Conservation (phyloP, 2,113 vertebrate genomes). For the Sander lucioperca region DNA sequence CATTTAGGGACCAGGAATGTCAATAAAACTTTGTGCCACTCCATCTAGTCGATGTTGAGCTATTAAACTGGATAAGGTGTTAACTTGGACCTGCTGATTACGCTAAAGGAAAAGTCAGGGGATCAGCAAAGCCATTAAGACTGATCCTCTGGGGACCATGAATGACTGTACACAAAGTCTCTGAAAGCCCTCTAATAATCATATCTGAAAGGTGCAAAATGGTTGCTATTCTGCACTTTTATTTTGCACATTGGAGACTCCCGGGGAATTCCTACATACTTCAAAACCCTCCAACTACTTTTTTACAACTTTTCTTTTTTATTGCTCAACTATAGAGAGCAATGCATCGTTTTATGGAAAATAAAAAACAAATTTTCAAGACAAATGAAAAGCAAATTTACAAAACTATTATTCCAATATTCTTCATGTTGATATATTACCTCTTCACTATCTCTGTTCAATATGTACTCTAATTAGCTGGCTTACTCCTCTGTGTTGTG, state of each 20-base stretch:
- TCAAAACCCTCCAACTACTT: neutral
- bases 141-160: neutral
- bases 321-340: neutral
- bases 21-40: neutral
- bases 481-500: conserved; percentile 12
- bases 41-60: neutral
- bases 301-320: neutral
- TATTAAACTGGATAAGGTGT: no score
- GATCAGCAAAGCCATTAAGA: neutral
- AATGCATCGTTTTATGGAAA: conserved; percentile 10
- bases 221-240: neutral
- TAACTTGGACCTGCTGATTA: neutral
- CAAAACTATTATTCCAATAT: conserved; percentile 12
- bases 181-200: neutral
- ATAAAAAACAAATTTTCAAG: conserved; percentile 1
- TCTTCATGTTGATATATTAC: conserved; percentile 16
- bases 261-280: neutral
- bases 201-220: neutral
- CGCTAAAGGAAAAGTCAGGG: neutral
- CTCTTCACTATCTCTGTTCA: conserved; percentile 1
- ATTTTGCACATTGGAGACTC: neutral
- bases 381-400: conserved; percentile 53
- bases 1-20: neutral
- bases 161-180: neutral
- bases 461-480: conserved; percentile 26